phyloP scores from a whole-genome alignment of 2,113 vertebrate species.

The Calyptomena viridis region DNA sequence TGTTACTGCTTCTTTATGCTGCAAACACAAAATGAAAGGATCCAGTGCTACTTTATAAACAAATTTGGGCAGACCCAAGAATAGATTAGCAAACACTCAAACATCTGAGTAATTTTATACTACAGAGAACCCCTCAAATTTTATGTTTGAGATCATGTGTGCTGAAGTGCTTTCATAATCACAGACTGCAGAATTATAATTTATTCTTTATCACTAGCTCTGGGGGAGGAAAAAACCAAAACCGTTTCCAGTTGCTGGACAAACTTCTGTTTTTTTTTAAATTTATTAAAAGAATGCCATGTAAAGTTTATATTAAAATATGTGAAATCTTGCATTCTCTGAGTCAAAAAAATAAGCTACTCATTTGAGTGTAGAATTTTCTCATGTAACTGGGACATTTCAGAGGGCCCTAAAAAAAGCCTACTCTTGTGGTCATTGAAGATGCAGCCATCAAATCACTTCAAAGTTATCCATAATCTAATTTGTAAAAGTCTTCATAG shows the following conservation, averaged over 20 bases:
- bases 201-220: background rate
- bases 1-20: slow-evolving; percentile 7
- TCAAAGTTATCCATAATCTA: background rate
- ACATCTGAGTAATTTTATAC: background rate
- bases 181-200: background rate
- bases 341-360: background rate
- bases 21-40: background rate
- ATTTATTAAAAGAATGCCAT: background rate
- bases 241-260: background rate
- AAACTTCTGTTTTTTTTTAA: background rate
- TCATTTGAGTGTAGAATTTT: background rate
- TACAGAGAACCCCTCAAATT: background rate
- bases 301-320: background rate
- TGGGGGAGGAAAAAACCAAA: background rate
- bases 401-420: background rate
- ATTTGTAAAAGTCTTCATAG: background rate
- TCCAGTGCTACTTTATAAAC: background rate
- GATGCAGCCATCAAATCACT: background rate
- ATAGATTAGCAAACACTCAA: background rate
- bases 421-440: background rate
- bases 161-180: background rate
- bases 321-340: background rate
- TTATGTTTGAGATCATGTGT: background rate
- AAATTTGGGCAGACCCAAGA: background rate
- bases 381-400: background rate